Percentiles rank a stretch among this genome's conserved stretches.
Conservation (phyloP, 1,140 invertebrate genomes). For the Macrosteles quadrilineatus region DNA sequence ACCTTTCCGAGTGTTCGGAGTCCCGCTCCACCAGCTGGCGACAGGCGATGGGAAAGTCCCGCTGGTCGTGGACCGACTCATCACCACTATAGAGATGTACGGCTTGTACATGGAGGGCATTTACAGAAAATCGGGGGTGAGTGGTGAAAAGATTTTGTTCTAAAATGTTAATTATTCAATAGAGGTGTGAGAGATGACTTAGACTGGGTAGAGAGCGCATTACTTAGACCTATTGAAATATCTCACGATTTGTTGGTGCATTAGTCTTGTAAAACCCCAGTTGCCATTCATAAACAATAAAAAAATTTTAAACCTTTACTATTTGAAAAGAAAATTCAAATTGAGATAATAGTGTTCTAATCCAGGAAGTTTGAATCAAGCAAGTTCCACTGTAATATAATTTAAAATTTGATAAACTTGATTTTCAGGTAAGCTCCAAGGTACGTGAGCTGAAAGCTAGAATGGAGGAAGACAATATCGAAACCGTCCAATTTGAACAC, state of each 20-base stretch:
- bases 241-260: no score
- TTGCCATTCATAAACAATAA: no score
- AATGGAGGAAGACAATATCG: conserved; percentile 72
- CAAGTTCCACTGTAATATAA: not conserved
- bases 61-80: conserved; percentile 80
- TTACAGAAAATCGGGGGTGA: conserved; percentile 89
- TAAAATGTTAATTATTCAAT: no score
- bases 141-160: conserved; percentile 45
- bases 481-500: conserved; percentile 66
- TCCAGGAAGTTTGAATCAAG: no score
- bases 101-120: conserved; percentile 91
- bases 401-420: no score
- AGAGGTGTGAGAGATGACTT: no score
- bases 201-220: no score
- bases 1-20: conserved; percentile 37
- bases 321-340: no score
- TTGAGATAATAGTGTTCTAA: no score
- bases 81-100: conserved; percentile 88
- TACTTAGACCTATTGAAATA: no score
- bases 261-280: no score
- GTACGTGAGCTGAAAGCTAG: conserved; percentile 71
- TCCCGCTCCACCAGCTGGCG: conserved; percentile 55
- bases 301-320: no score
- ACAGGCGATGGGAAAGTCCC: conserved; percentile 80
- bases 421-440: conserved; percentile 60